Base-by-base conservation (phyloP, 1,140 invertebrate species). In the Acromyrmex charruanus region DNA sequence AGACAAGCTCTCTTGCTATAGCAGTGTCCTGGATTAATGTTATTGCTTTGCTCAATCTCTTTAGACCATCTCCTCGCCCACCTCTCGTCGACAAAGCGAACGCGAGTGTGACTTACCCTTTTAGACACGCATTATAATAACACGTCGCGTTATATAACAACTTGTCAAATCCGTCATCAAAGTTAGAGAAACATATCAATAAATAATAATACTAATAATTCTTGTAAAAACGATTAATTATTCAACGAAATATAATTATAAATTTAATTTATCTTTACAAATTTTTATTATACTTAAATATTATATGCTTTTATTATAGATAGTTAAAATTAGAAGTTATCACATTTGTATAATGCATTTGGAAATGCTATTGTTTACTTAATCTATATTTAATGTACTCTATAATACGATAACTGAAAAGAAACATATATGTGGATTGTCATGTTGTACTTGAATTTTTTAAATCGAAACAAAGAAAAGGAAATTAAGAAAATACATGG, bases 11-110 rank as follows among this genome's bases (percentile, higher is more conserved):
- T 86, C 69, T 39, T 77, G 69, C 87, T 88, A 51, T 77, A 68
- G 61, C 88, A 86, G 77, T 88, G 81, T 91, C 89, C 89, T 86
- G 91, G 93, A 95, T 95, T 95, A 95, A 95, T 95, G 93, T 94
- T 95, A 95, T 94, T 93, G 93, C 94, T 92, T 92, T 88, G 89
- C 79, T 91, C 91, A 93, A 93, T 94, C 92, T 58, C 89, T 90
- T 87, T 71, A 84, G 58, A 12, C 61, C 59, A 28, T 16, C 77
- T 88, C 21, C 16, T 10, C 66, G 44, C 58, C 55, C 49, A 75
- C 58, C 63, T 86, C 58, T 53, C 16, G 51, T 81, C 39, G 71
- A 90, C 90, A 90, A 92, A 90, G 85, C 89, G 16, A 58, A 21
- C 51, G 55, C 55, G 55, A 88, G 7, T 16, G 18, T 66, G 18